Evolutionary conservation across 2,113 vertebrate species (phyloP).

Genomic region (Speoplatyrhinus poulsoni): DNA sequence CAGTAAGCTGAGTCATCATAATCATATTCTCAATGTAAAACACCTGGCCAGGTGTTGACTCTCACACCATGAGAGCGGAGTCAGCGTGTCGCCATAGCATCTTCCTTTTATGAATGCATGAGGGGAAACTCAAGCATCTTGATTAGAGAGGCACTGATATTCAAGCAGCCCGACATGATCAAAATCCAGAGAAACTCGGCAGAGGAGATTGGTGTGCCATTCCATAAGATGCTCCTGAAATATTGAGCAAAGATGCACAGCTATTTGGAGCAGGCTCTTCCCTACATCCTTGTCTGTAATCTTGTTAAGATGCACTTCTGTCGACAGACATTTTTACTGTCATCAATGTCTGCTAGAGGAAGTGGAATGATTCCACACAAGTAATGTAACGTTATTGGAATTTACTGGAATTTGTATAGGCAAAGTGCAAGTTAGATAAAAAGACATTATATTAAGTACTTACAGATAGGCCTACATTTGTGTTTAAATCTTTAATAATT

Average conservation of each 20-base stretch:
- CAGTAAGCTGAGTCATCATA: no score
- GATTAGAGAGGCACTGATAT: not conserved
- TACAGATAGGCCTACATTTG: no score
- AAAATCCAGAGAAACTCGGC: not conserved
- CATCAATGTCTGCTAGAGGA: no score
- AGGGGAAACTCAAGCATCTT: not conserved
- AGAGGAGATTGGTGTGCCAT: not conserved
- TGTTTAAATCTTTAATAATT: no score
- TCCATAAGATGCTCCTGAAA: not conserved
- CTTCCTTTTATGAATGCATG: no score
- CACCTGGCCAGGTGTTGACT: slow-evolving; percentile 11
- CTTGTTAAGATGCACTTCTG: not conserved
- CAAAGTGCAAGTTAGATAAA: no score
- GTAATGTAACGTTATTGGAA: no score
- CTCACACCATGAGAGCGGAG: slow-evolving; percentile 1
- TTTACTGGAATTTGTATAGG: no score
- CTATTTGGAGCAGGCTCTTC: not conserved
- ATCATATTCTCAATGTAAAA: no score
- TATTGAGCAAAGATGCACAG: not conserved
- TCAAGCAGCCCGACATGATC: not conserved
- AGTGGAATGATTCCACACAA: no score
- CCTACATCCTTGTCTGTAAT: not conserved
- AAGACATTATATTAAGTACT: no score
- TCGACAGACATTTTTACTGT: no score
- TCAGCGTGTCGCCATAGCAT: not conserved